Percentiles rank a stretch among this genome's conserved stretches.
Evolutionary conservation across 2,888 invertebrate species (phyloP).

Genomic region (Galerucella calmariensis): DNA sequence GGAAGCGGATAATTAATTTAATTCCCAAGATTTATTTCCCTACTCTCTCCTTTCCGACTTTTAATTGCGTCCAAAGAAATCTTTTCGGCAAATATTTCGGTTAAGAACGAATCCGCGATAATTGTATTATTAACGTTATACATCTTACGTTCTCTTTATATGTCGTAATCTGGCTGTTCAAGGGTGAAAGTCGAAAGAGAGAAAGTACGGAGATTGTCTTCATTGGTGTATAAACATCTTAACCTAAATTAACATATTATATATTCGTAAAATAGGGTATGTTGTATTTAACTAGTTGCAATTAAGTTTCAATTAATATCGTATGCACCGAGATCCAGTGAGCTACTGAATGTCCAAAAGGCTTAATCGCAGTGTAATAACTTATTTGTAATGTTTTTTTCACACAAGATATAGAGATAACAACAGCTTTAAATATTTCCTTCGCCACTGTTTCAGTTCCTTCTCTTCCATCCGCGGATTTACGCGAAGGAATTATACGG

Average conservation of each 20-base stretch:
- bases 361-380: too few relatives aligned
- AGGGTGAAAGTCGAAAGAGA: slow-evolving; percentile 60
- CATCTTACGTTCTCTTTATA: slow-evolving; percentile 47
- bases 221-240: background rate
- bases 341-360: too few relatives aligned
- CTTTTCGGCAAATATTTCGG: slow-evolving; percentile 18
- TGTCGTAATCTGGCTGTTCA: slow-evolving; percentile 57
- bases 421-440: too few relatives aligned
- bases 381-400: too few relatives aligned
- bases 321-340: too few relatives aligned
- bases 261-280: background rate
- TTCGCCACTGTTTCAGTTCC: background rate
- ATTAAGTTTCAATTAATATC: too few relatives aligned
- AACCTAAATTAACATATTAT: background rate
- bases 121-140: slow-evolving; percentile 13
- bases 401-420: too few relatives aligned
- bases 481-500: background rate
- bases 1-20: slow-evolving; percentile 8
- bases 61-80: slow-evolving; percentile 12
- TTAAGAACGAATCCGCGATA: slow-evolving; percentile 9
- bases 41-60: slow-evolving; percentile 4
- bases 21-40: background rate
- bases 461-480: background rate
- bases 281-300: too few relatives aligned
- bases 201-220: slow-evolving; percentile 46